Base-by-base conservation (phyloP, 2,113 vertebrate genomes). In the Nerophis lumbriciformis region DNA sequence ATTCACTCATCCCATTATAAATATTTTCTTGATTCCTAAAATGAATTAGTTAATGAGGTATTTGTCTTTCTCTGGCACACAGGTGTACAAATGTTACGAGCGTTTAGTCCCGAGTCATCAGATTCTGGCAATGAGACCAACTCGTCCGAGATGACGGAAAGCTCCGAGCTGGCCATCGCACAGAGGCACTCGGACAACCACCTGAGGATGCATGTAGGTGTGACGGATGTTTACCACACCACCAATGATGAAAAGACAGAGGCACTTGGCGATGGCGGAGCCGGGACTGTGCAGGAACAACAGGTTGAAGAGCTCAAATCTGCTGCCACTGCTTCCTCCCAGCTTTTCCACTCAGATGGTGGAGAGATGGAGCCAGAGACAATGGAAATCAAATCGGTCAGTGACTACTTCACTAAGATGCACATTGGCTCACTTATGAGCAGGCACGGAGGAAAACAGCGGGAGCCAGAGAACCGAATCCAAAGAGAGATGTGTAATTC, bases 81-180 rank as follows among this genome's bases (percentile, higher is more conserved):
- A 99, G 97, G 95, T 96, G 95, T 98, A 92, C 93, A 94, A 90
- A 95, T 99, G 90, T 92, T 95, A 81, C 91, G 96, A 90, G 93
- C 95, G 68, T 99, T 97, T 92, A 99, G 97, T 78, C 97, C 96
- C 1, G 97, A 99, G 85, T 98, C 95, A 35, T 99, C 97, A 65
- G 97, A 99, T 94, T 99, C 97, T 76, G 96, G 96, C 85, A 99
- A 99, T 84, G 97, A 99, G 85, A 98, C 97, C 74, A 99, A 99
- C 87, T 99, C 97, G 67, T 99, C 97, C 42, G 97, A 99, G 93
- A 98, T 98, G 95, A 99, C 96, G 48, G 97, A 99, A 89, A 97
- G 90, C 84, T 99, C 96, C 48, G 97, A 99, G 90, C 83, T 96
- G 89, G 92, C 94, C 2, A 80, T 92, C 0, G 94, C 95, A 66